Evolutionary conservation across 1,140 invertebrate species (phyloP).

Genomic region (Neoseiulus cucumeris): DNA sequence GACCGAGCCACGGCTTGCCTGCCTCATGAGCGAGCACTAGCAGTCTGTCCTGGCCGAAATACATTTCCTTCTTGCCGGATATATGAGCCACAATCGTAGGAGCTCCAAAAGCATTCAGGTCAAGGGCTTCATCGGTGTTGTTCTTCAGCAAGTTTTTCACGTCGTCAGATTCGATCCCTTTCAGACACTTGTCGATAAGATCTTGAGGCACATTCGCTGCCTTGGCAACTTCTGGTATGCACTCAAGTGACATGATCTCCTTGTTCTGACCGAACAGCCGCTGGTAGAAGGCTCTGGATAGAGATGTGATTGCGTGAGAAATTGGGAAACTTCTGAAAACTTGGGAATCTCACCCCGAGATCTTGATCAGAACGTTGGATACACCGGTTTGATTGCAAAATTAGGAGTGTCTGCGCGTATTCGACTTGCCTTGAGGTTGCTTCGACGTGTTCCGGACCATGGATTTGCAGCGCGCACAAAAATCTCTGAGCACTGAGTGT

Average conservation of each 20-base stretch:
- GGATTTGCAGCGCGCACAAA: background rate
- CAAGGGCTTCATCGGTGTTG: constrained; percentile 22
- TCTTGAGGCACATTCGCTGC: background rate
- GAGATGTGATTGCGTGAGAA: background rate
- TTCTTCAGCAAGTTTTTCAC: constrained; percentile 25
- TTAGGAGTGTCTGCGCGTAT: background rate
- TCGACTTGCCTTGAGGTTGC: background rate
- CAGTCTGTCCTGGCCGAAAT: constrained; percentile 29
- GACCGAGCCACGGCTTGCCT: constrained; percentile 19
- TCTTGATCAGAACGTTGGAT: background rate
- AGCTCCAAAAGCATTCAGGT: constrained; percentile 25
- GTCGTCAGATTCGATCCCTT: background rate
- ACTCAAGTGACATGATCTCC: constrained; percentile 6
- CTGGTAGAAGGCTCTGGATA: background rate
- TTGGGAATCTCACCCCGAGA: background rate
- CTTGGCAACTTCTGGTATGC: background rate
- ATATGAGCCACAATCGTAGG: constrained; percentile 28
- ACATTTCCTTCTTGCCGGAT: constrained; percentile 22
- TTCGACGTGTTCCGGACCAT: background rate
- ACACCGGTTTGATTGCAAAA: background rate
- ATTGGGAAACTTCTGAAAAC: background rate
- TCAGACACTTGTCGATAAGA: constrained; percentile 14
- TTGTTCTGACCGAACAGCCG: background rate
- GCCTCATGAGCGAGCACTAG: constrained; percentile 25
- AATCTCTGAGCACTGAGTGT: constrained; percentile 5